Evolutionary conservation across 2,888 invertebrate genomes (phyloP), one percentile per base, ranked within the genome.

Genomic region (Dusona sp.): DNA sequence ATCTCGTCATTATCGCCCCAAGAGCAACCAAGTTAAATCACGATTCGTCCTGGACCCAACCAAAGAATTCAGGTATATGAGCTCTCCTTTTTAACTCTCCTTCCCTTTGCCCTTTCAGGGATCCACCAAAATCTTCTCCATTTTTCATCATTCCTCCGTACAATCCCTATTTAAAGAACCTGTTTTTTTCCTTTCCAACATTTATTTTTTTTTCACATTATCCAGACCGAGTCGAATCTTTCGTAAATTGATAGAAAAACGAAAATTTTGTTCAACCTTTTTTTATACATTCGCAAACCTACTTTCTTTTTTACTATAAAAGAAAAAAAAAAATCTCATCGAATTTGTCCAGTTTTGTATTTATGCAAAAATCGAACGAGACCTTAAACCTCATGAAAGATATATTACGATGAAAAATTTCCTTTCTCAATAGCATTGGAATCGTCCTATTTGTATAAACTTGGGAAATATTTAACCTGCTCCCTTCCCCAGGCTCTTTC

Each of bases 1-100:
- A 79, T 45, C n/a, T 78, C 67, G 67, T 70, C 22, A 79, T 79
- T 79, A 79, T 79, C 70, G 57, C 22, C 22, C 36, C 8, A 42
- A 8, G 13, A 48, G 19, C 25, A 7, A 19, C 38, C 77, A n/a
- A 78, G 36, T 51, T n/a, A 16, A 51, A 54, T 54, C 51, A 51
- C 51, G 25, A 79, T 79, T 68, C 54, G 29, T 33, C 54, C 54
- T 45, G 51, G 68, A 79, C 45, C 25, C 78, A 67, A 51, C n/a
- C 42, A 48, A n/a, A 74, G 42, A 29, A 64, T 29, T 2, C 42
- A 61, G 75, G 75, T 45, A 75, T 38, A 57, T 22, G 19, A 74
- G 25, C 22, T 29, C 16, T n/a, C 9, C n/a, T n/a, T 61, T 74
- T 61, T 54, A 25, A 33, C 42, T 38, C 57, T 25, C 29, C 29